Percentiles rank a stretch among this genome's conserved stretches.
phyloP scores from a whole-genome alignment of 2,888 invertebrate species.

The Pachydiplax longipennis region DNA sequence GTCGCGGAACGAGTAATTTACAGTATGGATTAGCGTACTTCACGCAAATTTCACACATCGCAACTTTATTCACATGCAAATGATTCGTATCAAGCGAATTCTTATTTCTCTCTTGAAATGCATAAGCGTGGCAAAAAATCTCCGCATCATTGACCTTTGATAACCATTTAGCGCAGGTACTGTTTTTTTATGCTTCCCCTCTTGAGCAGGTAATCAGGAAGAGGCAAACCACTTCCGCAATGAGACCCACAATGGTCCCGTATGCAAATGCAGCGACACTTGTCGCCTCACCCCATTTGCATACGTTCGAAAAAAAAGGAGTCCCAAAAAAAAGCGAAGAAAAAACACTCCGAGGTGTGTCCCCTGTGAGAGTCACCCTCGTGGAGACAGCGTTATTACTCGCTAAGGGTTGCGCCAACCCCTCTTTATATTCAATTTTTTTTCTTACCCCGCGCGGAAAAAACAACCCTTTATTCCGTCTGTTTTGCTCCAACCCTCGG shows the following conservation, averaged over 20 bases:
- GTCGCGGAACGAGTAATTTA: too few relatives aligned
- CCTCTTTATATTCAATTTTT: slow-evolving; percentile 13
- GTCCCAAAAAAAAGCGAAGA: background rate
- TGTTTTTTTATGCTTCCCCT: background rate
- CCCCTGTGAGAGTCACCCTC: background rate
- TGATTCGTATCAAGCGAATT: too few relatives aligned
- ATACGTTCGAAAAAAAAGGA: background rate
- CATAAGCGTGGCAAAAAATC: background rate
- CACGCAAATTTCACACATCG: too few relatives aligned
- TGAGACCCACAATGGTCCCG: background rate
- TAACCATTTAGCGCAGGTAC: background rate
- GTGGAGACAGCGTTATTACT: background rate
- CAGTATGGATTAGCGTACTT: too few relatives aligned
- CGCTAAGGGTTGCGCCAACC: background rate
- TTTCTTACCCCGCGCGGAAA: background rate
- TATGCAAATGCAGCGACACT: slow-evolving; percentile 6
- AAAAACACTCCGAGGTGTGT: background rate
- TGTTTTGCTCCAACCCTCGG: background rate
- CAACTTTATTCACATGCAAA: too few relatives aligned
- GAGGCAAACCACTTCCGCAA: background rate
- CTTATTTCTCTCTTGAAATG: too few relatives aligned
- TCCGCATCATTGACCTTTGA: background rate
- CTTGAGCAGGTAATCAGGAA: background rate
- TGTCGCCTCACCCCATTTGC: slow-evolving; percentile 12
- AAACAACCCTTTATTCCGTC: background rate